These are phyloP conservation scores for Nebria salina DNA, from an alignment of 2,888 invertebrate genomes.

Conservation along the genomic window DNA sequence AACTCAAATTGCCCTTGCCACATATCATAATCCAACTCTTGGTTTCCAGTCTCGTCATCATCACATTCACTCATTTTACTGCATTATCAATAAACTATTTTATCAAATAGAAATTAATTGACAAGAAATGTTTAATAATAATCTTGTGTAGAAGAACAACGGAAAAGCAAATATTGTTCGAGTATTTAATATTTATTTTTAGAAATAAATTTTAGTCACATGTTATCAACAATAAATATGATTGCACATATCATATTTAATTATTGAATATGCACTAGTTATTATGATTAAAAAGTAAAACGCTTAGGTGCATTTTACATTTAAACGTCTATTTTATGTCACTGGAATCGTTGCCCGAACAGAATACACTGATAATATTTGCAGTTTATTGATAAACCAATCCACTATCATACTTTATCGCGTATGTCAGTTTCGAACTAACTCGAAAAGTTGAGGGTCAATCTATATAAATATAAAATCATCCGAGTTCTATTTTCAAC, in stretches of 20 bases:
- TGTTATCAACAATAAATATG: too few species aligned
- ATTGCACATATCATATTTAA: too few species aligned
- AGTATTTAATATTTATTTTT: too few species aligned
- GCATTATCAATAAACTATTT: not conserved
- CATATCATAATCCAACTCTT: conserved; percentile 85
- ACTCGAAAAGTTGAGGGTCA: conserved; percentile 31
- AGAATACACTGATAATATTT: conserved; percentile 9
- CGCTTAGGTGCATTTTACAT: not conserved
- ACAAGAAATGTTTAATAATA: too few species aligned
- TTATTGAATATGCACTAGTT: not conserved
- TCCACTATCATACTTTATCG: conserved; percentile 8
- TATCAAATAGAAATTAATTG: too few species aligned
- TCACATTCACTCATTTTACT: conserved; percentile 63
- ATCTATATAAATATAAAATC: conserved; percentile 30
- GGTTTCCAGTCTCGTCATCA: conserved; percentile 56
- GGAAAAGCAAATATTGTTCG: too few species aligned
- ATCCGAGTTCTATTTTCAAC: conserved; percentile 32
- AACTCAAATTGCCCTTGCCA: conserved; percentile 92
- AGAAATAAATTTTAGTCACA: too few species aligned
- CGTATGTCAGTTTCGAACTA: not conserved
- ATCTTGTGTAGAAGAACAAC: too few species aligned
- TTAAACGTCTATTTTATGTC: not conserved
- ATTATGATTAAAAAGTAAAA: not conserved
- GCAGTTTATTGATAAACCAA: not conserved
- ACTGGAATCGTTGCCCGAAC: not conserved